Evolutionary conservation across 1,140 invertebrate species (phyloP).

Genomic region (Vanessa atalanta): DNA sequence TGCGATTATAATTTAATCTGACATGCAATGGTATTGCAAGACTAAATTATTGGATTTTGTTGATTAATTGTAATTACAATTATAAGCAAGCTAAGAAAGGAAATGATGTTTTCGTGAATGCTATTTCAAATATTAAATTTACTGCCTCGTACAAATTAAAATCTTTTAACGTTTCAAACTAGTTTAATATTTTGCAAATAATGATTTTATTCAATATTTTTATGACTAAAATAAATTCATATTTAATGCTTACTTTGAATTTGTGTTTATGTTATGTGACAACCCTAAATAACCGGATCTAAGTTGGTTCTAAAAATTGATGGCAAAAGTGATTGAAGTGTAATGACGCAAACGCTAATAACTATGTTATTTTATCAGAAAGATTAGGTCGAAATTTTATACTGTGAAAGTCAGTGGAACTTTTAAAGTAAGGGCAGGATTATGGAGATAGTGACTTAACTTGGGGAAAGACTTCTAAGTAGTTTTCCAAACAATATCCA

Average conservation of each 20-base stretch:
- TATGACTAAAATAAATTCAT: no score
- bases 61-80: neutral
- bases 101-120: neutral
- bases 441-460: conserved; percentile 1
- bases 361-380: conserved; percentile 24
- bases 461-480: conserved; percentile 1
- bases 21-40: neutral
- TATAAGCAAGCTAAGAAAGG: neutral
- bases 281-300: conserved; percentile 1
- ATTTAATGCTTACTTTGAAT: no score
- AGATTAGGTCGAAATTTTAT: conserved; percentile 16
- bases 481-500: conserved; percentile 4
- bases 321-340: conserved; percentile 30
- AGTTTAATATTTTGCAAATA: no score
- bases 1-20: conserved; percentile 10
- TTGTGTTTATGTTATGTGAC: neutral
- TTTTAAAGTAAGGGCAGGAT: conserved; percentile 4
- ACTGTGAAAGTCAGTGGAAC: neutral
- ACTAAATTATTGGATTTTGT: neutral
- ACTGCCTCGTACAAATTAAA: no score
- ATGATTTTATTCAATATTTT: no score
- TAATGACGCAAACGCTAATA: conserved; percentile 28
- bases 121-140: neutral
- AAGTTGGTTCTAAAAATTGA: conserved; percentile 29
- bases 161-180: no score